A percentile compares a stretch with the other conserved stretches of the same genome.
Evolutionary conservation across 2,113 vertebrate genomes (phyloP).

Genomic region (Dasyurus viverrinus): DNA sequence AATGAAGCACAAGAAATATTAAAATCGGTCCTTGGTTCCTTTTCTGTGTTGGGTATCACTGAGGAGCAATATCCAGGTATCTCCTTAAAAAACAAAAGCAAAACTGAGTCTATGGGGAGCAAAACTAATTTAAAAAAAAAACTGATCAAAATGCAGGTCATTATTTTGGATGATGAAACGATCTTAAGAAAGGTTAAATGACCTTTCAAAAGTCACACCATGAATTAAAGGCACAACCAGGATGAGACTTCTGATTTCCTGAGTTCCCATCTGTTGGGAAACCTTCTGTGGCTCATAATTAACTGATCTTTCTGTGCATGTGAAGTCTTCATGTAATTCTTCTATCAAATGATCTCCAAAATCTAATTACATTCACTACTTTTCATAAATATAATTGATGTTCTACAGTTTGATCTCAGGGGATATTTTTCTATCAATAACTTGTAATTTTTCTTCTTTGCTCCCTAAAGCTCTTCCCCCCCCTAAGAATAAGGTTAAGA

Average conservation of each 20-base stretch:
- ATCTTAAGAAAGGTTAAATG: conserved; percentile 5
- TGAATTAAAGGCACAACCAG: not conserved
- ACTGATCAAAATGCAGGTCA: not conserved
- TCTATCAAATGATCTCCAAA: conserved; percentile 13
- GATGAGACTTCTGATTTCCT: not conserved
- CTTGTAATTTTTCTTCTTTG: not conserved
- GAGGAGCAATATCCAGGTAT: not conserved
- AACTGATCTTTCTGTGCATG: conserved; percentile 7
- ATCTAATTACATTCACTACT: conserved; percentile 20
- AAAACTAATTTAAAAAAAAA: not conserved
- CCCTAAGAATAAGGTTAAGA: not conserved
- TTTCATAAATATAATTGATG: conserved; percentile 39
- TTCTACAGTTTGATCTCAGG: conserved; percentile 31
- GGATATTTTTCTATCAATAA: conserved; percentile 30
- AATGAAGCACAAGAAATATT: not conserved
- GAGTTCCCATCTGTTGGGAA: not conserved
- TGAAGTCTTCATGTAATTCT: conserved; percentile 35
- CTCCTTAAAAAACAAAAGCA: not conserved
- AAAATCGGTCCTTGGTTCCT: not conserved
- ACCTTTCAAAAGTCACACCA: not conserved
- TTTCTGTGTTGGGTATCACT: not conserved
- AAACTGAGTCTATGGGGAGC: not conserved
- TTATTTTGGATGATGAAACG: not conserved
- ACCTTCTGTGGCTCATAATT: conserved; percentile 11
- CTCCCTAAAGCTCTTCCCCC: not conserved